Evolutionary conservation across 2,888 invertebrate genomes (phyloP).

Genomic region (Campopleginae sp.): DNA sequence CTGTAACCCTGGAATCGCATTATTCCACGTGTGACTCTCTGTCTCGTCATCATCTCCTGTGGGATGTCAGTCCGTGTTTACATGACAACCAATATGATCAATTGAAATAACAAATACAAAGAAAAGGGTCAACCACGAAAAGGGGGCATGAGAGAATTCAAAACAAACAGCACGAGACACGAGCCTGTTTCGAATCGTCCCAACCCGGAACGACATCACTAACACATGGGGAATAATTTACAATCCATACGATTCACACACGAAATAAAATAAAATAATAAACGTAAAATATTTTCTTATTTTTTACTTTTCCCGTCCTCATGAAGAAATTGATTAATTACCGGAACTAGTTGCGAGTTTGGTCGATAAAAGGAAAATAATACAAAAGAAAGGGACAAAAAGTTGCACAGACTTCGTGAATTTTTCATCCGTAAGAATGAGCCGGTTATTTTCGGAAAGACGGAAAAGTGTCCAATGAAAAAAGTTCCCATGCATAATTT

Average conservation of each 20-base stretch:
- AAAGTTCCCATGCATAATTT: too few species aligned
- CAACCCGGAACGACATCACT: background rate
- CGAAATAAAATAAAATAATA: too few species aligned
- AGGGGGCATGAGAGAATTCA: constrained; percentile 3
- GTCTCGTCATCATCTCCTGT: background rate
- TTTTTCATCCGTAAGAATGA: background rate
- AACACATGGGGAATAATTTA: background rate
- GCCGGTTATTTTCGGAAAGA: background rate
- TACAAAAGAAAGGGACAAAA: too few species aligned
- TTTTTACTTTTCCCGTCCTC: too few species aligned
- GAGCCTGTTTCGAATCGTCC: constrained; percentile 32
- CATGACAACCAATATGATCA: constrained; percentile 24
- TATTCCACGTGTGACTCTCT: background rate
- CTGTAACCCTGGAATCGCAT: background rate
- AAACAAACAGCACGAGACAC: constrained; percentile 21
- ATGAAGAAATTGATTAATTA: too few species aligned
- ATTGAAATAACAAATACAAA: constrained; percentile 50
- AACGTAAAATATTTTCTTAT: too few species aligned
- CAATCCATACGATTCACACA: background rate
- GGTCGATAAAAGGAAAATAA: too few species aligned
- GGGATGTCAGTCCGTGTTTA: background rate
- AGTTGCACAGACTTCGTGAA: background rate
- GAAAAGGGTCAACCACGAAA: constrained; percentile 42
- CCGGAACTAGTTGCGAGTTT: too few species aligned
- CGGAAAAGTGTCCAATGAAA: constrained; percentile 8